phyloP scores from a whole-genome alignment of 2,797 vertebrate species.

The Chaunax sp. region DNA sequence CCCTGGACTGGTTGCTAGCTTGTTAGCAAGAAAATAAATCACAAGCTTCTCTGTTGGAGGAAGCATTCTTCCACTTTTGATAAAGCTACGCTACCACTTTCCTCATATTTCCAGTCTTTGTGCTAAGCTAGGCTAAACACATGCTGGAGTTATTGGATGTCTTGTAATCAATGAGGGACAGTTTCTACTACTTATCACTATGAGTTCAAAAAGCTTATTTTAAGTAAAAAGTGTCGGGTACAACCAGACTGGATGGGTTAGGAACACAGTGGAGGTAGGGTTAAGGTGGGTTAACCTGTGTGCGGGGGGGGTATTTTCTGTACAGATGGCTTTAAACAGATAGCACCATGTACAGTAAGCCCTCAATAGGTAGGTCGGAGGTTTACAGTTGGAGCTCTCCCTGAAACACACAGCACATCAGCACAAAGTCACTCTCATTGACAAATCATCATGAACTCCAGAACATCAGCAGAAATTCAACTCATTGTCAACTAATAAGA shows the following conservation, averaged over 20 bases:
- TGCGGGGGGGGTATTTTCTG: constrained; percentile 59
- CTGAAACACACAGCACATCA: constrained; percentile 77
- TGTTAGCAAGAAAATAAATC: too few relatives aligned
- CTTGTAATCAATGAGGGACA: too few relatives aligned
- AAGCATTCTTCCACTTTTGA: too few relatives aligned
- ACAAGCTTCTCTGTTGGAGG: too few relatives aligned
- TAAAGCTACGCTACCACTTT: too few relatives aligned
- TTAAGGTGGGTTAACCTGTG: neutral
- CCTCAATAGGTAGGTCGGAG: constrained; percentile 74
- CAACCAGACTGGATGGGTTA: neutral
- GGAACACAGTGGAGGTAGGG: neutral
- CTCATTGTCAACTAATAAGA: constrained; percentile 76
- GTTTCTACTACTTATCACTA: too few relatives aligned
- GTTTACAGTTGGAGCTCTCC: constrained; percentile 75
- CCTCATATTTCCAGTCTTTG: too few relatives aligned
- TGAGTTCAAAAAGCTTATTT: too few relatives aligned
- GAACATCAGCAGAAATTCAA: constrained; percentile 63
- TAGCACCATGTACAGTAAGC: constrained; percentile 83
- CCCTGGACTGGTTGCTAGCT: too few relatives aligned
- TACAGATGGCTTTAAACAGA: constrained; percentile 82
- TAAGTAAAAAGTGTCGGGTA: too few relatives aligned
- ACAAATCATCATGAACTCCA: constrained; percentile 76
- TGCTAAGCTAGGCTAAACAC: too few relatives aligned
- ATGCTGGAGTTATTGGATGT: too few relatives aligned
- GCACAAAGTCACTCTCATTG: constrained; percentile 76